Evolutionary conservation across 2,888 invertebrate genomes (phyloP), one percentile per base, ranked within the genome.

Genomic region (Folsomia manolachei): DNA sequence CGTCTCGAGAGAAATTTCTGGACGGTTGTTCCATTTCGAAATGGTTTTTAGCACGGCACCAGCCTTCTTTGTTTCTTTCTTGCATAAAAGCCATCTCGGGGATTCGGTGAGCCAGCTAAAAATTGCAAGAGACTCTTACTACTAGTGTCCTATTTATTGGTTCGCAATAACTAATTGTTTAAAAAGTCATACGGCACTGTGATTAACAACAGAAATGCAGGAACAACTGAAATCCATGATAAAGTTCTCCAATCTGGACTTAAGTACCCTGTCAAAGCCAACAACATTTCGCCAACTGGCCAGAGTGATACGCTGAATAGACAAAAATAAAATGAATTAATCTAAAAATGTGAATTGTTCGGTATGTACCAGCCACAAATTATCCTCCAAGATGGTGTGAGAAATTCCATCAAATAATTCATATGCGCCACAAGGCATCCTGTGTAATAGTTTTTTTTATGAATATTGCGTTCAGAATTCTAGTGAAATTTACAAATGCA

Each of bases 341-440:
- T n/a, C n/a, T n/a, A n/a, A n/a, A n/a, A n/a, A n/a, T n/a, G n/a
- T n/a, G n/a, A n/a, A n/a, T n/a, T n/a, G n/a, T n/a, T n/a, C n/a
- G n/a, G n/a, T n/a, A n/a, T n/a, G n/a, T n/a, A n/a, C n/a, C 70
- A 73, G 1, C 80, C 80, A 65, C 80, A 80, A 64, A 80, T 75
- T 1, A 76, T 77, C 27, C 80, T 19, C 72, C 74, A 79, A 1
- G 75, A 72, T 9, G 80, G 80, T 1, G 78, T 79, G 19, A 80
- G 71, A 67, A 74, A 80, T 63, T 80, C 80, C 80, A 80, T 80
- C 1, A 80, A 69, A 26, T 79, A 79, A 26, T 77, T 78, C 70
- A 80, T 66, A 62, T 77, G 77, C 11, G 73, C 78, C 0, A 80
- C 78, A 24, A 77, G 71, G n/a, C 71, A 76, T 14, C 76, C 78